These are phyloP conservation scores for Cistogaster globosa DNA, from an alignment of 2,888 invertebrate species.

Conservation along the genomic window DNA sequence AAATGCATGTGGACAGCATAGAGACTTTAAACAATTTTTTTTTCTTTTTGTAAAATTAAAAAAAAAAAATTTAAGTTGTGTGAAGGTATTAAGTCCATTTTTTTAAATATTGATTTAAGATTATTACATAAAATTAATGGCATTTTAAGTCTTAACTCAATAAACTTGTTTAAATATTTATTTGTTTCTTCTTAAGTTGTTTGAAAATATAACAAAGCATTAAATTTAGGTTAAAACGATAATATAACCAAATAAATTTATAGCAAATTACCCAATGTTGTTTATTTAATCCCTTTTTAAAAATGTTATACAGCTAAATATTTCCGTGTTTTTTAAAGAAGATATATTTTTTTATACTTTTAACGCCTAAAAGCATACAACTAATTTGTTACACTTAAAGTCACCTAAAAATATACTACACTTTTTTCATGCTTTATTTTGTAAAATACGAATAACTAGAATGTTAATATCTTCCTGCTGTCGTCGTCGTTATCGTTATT, in stretches of 20 bases:
- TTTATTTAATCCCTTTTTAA: slow-evolving; percentile 8
- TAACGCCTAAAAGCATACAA: slow-evolving; percentile 54
- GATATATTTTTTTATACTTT: not conserved
- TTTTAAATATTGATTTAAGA: too few species aligned
- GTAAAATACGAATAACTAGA: slow-evolving; percentile 6
- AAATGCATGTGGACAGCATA: too few species aligned
- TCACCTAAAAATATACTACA: slow-evolving; percentile 51
- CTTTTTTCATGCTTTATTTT: slow-evolving; percentile 3
- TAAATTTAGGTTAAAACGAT: slow-evolving; percentile 12
- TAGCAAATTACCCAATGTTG: too few species aligned
- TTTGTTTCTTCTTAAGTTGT: too few species aligned
- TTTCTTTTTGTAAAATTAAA: too few species aligned
- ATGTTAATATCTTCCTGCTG: slow-evolving; percentile 18
- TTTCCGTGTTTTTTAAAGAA: slow-evolving; percentile 9
- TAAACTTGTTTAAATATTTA: too few species aligned
- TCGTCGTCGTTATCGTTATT: not conserved
- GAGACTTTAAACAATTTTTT: too few species aligned
- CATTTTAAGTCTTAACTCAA: too few species aligned
- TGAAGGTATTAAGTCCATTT: too few species aligned
- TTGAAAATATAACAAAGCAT: not conserved
- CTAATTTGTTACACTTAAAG: slow-evolving; percentile 55
- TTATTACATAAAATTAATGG: too few species aligned
- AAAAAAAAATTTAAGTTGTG: too few species aligned
- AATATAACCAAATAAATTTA: slow-evolving; percentile 1
- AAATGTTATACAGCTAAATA: not conserved